Percentiles rank a stretch among this genome's conserved stretches.
These are phyloP conservation scores for Melanophora roralis DNA, from an alignment of 2,888 invertebrate species.

Conservation along the genomic window DNA sequence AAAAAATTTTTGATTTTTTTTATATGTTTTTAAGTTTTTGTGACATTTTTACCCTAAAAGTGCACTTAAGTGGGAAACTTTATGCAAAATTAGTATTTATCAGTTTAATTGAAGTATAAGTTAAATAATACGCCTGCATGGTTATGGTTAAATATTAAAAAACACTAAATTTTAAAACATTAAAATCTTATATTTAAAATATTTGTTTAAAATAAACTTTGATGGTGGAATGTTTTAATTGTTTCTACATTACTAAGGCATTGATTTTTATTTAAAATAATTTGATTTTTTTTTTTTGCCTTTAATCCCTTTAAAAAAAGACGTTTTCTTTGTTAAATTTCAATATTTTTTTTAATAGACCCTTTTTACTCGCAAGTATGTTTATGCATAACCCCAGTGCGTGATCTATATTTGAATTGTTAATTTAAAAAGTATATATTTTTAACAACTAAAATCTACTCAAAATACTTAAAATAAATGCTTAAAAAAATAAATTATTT, in stretches of 20 bases:
- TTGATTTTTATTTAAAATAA: too few species aligned
- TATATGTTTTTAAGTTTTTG: background rate
- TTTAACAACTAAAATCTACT: background rate
- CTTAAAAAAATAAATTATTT: background rate
- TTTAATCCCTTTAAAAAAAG: too few species aligned
- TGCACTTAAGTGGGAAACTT: background rate
- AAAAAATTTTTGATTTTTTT: background rate
- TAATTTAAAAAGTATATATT: background rate
- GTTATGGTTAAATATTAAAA: background rate
- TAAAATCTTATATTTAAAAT: background rate
- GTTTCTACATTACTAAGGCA: too few species aligned
- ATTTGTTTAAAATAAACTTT: too few species aligned
- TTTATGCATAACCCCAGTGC: background rate
- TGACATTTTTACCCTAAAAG: constrained; percentile 15
- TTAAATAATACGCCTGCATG: background rate
- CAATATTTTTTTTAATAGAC: too few species aligned
- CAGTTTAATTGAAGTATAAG: constrained; percentile 5
- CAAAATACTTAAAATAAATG: constrained; percentile 28
- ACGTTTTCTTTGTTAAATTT: too few species aligned
- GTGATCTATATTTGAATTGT: constrained; percentile 14
- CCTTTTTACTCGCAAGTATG: background rate
- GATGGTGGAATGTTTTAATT: too few species aligned
- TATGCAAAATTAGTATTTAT: constrained; percentile 7
- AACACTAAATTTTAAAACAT: too few species aligned
- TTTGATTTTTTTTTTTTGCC: too few species aligned